A percentile compares a stretch with the other conserved stretches of the same genome.
These are phyloP conservation scores for Tychaedon coryphoeus DNA, from an alignment of 2,113 vertebrate genomes.

Conservation along the genomic window DNA sequence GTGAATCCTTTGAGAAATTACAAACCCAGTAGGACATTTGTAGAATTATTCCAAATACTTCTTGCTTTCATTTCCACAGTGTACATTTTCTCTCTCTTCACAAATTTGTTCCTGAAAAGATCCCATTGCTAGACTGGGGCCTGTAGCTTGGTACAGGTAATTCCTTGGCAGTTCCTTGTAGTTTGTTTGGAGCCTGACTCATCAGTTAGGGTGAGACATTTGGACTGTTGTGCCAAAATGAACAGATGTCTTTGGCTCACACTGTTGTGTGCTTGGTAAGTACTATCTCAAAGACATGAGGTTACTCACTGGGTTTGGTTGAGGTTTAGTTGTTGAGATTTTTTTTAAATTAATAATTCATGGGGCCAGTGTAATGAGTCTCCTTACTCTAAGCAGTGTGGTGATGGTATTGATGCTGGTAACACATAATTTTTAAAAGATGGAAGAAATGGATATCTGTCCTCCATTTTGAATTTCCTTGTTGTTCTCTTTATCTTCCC, in stretches of 20 bases:
- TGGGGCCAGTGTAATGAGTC: background rate
- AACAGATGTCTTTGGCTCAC: background rate
- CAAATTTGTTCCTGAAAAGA: background rate
- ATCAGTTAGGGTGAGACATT: background rate
- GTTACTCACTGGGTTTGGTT: background rate
- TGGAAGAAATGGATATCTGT: background rate
- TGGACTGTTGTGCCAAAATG: background rate
- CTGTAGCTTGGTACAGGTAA: background rate
- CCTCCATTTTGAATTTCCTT: background rate
- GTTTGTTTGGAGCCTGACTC: constrained; percentile 13
- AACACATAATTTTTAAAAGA: background rate
- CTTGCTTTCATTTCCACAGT: background rate
- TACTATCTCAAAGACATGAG: background rate
- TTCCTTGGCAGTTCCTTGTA: background rate
- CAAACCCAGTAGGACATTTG: background rate
- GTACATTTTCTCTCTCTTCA: background rate
- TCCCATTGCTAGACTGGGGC: background rate
- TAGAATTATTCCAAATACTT: background rate
- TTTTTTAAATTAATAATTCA: background rate
- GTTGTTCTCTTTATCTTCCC: background rate
- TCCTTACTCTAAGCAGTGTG: background rate
- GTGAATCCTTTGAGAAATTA: background rate
- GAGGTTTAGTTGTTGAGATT: background rate
- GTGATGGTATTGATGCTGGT: background rate
- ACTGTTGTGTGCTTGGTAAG: background rate